Percentiles rank a stretch among this genome's conserved stretches.
These are phyloP conservation scores for Zingel zingel DNA, from an alignment of 2,113 vertebrate genomes.

Conservation along the genomic window DNA sequence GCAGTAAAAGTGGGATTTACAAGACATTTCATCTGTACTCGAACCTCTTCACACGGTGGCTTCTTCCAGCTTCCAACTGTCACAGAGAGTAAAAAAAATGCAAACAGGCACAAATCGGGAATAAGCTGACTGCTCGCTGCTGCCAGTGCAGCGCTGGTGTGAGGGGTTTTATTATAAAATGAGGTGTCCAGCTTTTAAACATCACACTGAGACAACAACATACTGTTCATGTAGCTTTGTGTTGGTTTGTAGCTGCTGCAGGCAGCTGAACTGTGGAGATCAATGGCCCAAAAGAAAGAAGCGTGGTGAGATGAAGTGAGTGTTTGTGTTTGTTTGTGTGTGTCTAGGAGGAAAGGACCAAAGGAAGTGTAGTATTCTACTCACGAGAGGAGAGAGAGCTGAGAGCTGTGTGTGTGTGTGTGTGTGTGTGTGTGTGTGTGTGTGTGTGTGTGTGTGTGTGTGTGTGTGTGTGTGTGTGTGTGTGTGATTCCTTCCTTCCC, in stretches of 20 bases:
- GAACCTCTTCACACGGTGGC: conserved; percentile 41
- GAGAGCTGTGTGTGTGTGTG: not conserved
- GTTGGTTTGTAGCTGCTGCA: not conserved
- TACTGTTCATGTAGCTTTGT: not conserved
- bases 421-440: not conserved
- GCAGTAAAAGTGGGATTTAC: conserved; percentile 26
- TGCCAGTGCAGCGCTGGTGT: conserved; percentile 7
- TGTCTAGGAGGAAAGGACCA: conserved; percentile 36
- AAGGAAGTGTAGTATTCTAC: conserved; percentile 49
- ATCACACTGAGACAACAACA: not conserved
- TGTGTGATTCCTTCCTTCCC: conserved; percentile 38
- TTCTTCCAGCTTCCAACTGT: conserved; percentile 58
- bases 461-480: no score
- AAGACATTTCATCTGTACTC: conserved; percentile 33
- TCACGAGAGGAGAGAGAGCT: conserved; percentile 16
- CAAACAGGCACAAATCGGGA: conserved; percentile 53
- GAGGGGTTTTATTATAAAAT: not conserved
- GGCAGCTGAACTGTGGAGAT: conserved; percentile 8
- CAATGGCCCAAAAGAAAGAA: conserved; percentile 22
- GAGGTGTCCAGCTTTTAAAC: conserved; percentile 18
- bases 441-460: not conserved
- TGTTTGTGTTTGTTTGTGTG: conserved; percentile 5
- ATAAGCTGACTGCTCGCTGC: conserved; percentile 44
- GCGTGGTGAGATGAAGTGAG: conserved; percentile 12
- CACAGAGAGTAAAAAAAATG: conserved; percentile 50